A percentile compares a stretch with the other conserved stretches of the same genome.
Evolutionary conservation across 2,888 invertebrate species (phyloP).

Genomic region (Cephus pygmeus): DNA sequence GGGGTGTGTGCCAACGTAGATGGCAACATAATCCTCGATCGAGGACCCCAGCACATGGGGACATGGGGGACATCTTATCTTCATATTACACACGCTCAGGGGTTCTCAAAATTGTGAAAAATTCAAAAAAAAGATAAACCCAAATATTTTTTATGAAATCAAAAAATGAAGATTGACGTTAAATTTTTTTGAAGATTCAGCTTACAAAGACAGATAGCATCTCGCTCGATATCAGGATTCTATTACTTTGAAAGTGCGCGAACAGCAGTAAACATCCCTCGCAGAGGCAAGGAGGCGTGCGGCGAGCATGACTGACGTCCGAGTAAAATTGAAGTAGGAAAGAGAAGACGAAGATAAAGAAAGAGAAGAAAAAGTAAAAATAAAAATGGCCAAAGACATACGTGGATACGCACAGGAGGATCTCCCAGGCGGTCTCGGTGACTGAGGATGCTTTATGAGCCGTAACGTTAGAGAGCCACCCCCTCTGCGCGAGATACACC

Average conservation of each 20-base stretch:
- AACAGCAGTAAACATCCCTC: conserved; percentile 39
- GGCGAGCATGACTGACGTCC: conserved; percentile 29
- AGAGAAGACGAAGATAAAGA: too few relatives aligned
- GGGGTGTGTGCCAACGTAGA: conserved; percentile 44
- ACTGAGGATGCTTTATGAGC: conserved; percentile 60
- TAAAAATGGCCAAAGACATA: conserved; percentile 15
- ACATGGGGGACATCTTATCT: conserved; percentile 61
- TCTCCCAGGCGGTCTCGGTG: conserved; percentile 42
- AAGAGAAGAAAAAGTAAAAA: too few relatives aligned
- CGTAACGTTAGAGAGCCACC: conserved; percentile 45
- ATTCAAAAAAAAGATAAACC: conserved; percentile 8
- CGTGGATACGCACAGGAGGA: conserved; percentile 33
- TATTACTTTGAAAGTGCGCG: conserved; percentile 43
- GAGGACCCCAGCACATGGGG: conserved; percentile 52
- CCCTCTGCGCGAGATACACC: conserved; percentile 7
- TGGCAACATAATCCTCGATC: conserved; percentile 59
- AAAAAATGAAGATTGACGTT: too few relatives aligned
- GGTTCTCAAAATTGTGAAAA: conserved; percentile 42
- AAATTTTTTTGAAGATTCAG: too few relatives aligned
- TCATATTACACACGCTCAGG: conserved; percentile 54
- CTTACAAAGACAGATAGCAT: too few relatives aligned
- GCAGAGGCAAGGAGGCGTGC: conserved; percentile 34
- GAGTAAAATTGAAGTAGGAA: too few relatives aligned
- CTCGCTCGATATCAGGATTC: conserved; percentile 32
- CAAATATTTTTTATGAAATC: not conserved